Percentiles rank a stretch among this genome's conserved stretches.
These are phyloP conservation scores for Dermolepida albohirtum DNA, from an alignment of 2,888 invertebrate species.

Conservation along the genomic window DNA sequence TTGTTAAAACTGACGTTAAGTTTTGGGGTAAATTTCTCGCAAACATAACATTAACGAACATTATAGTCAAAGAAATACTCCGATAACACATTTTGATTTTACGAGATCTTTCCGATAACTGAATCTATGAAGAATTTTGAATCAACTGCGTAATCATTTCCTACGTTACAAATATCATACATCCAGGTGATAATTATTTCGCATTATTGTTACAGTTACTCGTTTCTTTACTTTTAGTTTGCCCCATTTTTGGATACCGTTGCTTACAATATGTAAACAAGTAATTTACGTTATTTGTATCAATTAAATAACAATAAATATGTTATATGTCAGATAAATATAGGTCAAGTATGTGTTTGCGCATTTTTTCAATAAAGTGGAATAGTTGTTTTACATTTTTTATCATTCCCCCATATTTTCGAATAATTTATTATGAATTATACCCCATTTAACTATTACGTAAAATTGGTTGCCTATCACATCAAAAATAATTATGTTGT, in stretches of 20 bases:
- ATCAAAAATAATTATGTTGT: neutral
- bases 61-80: conserved; percentile 39
- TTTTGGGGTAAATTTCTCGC: conserved; percentile 51
- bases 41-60: conserved; percentile 43
- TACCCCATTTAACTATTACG: neutral
- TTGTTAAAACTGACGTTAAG: conserved; percentile 53
- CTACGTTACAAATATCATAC: conserved; percentile 55
- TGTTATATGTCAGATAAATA: conserved; percentile 20
- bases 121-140: conserved; percentile 15
- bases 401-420: neutral
- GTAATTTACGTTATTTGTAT: conserved; percentile 28
- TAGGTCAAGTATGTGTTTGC: conserved; percentile 18
- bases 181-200: conserved; percentile 58
- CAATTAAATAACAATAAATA: conserved; percentile 21
- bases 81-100: conserved; percentile 12
- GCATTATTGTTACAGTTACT: conserved; percentile 59
- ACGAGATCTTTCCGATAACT: conserved; percentile 23
- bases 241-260: conserved; percentile 47
- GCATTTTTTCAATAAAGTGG: neutral
- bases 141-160: conserved; percentile 46
- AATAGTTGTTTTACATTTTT: neutral
- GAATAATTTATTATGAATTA: neutral
- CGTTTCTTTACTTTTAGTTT: conserved; percentile 46
- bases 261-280: conserved; percentile 47
- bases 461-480: neutral